These are phyloP conservation scores for Tupiocoris notatus DNA, from an alignment of 2,888 invertebrate genomes.

Conservation along the genomic window DNA sequence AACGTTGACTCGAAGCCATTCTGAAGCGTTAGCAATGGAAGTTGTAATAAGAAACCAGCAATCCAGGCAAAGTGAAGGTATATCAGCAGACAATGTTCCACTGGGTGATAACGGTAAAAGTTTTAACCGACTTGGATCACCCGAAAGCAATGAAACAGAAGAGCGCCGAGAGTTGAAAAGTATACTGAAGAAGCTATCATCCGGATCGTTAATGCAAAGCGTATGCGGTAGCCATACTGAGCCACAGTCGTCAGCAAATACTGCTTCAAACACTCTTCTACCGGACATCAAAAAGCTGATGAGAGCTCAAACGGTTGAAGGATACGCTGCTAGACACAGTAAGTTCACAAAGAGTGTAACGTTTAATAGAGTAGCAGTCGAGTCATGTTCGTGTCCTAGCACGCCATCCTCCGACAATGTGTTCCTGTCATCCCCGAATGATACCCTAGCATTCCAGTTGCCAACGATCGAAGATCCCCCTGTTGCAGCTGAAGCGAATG, in stretches of 20 bases:
- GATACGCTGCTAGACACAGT: conserved; percentile 82
- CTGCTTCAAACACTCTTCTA: conserved; percentile 50
- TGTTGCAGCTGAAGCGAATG: conserved; percentile 17
- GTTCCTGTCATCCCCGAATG: conserved; percentile 30
- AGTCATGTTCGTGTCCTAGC: conserved; percentile 65
- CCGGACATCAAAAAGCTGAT: conserved; percentile 67
- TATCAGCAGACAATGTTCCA: background rate
- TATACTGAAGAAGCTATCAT: conserved; percentile 78
- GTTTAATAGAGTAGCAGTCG: conserved; percentile 78
- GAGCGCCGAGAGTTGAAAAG: conserved; percentile 80
- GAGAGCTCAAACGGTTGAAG: conserved; percentile 81
- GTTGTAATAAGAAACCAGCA: conserved; percentile 51
- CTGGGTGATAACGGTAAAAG: conserved; percentile 14
- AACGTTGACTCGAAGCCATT: conserved; percentile 64
- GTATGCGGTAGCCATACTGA: conserved; percentile 24
- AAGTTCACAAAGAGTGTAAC: conserved; percentile 87
- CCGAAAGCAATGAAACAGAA: conserved; percentile 77
- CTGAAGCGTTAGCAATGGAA: conserved; percentile 77
- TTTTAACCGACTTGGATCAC: conserved; percentile 51
- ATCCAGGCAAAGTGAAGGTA: conserved; percentile 21
- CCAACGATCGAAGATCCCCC: conserved; percentile 8
- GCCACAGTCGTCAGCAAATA: conserved; percentile 47
- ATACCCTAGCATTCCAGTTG: conserved; percentile 12
- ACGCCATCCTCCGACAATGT: conserved; percentile 31
- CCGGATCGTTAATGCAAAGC: conserved; percentile 55